Evolutionary conservation across 2,888 invertebrate species (phyloP).

Genomic region (Cephalotes varians): DNA sequence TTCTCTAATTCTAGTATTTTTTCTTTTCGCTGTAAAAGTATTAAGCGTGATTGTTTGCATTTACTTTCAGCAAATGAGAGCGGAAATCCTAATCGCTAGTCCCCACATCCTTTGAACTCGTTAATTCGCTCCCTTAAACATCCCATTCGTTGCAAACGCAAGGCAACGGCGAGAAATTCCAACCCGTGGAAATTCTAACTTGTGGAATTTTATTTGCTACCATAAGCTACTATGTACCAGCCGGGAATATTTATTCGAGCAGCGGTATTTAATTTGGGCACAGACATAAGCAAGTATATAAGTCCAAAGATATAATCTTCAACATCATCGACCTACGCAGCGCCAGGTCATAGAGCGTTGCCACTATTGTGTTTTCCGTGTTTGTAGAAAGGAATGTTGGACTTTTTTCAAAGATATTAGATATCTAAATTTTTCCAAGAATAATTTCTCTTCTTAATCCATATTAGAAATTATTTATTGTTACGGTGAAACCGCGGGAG

Average conservation of each 20-base stretch:
- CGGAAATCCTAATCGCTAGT: conserved; percentile 12
- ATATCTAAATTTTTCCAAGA: background rate
- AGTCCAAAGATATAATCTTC: background rate
- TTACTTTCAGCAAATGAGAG: conserved; percentile 14
- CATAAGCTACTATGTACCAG: background rate
- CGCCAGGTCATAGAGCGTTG: background rate
- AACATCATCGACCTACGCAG: background rate
- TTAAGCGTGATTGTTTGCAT: conserved; percentile 9
- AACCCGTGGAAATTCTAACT: conserved; percentile 8
- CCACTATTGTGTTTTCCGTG: background rate
- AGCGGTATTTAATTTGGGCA: conserved; percentile 44
- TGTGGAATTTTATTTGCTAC: conserved; percentile 32
- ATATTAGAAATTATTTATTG: background rate
- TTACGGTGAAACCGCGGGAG: conserved; percentile 61
- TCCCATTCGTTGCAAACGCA: conserved; percentile 4
- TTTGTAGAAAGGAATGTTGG: background rate
- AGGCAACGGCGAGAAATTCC: conserved; percentile 3
- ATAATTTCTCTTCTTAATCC: background rate
- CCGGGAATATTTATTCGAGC: conserved; percentile 34
- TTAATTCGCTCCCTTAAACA: conserved; percentile 24
- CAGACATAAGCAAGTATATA: background rate
- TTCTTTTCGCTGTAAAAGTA: background rate
- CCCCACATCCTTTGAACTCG: conserved; percentile 2
- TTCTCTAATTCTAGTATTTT: background rate
- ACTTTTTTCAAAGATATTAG: background rate